These are phyloP conservation scores for Saturnia japonica DNA, from an alignment of 2,888 invertebrate genomes.

Conservation along the genomic window DNA sequence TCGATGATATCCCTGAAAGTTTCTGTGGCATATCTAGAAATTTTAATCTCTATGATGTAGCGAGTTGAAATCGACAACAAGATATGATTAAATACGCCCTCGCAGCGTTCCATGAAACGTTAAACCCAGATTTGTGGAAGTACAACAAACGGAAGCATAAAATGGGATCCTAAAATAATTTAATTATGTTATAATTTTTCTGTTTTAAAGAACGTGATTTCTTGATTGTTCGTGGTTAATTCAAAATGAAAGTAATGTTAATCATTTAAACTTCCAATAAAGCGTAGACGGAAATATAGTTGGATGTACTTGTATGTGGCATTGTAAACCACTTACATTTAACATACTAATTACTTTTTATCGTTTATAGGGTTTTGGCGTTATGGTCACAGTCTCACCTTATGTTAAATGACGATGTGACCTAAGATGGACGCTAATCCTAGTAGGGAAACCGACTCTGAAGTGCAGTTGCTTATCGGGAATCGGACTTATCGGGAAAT, in stretches of 20 bases:
- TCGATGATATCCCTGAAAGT: background rate
- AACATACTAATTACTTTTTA: too few species aligned
- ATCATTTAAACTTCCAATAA: too few species aligned
- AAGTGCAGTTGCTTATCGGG: too few species aligned
- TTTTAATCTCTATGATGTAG: slow-evolving; percentile 7
- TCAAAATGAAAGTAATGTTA: too few species aligned
- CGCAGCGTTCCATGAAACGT: slow-evolving; percentile 20
- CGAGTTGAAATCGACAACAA: slow-evolving; percentile 40
- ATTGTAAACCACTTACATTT: too few species aligned
- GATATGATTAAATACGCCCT: slow-evolving; percentile 72
- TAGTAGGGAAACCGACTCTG: too few species aligned
- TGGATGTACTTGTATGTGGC: background rate
- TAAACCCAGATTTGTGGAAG: slow-evolving; percentile 11
- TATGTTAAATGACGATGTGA: too few species aligned
- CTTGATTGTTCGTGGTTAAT: background rate
- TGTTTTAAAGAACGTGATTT: slow-evolving; percentile 1
- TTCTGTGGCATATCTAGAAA: slow-evolving; percentile 16
- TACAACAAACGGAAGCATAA: slow-evolving; percentile 4
- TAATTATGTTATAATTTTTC: background rate
- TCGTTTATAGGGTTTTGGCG: too few species aligned
- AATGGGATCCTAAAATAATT: background rate
- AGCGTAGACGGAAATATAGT: background rate
- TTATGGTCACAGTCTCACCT: too few species aligned
- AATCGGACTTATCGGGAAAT: too few species aligned
- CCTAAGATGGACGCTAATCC: too few species aligned